These are phyloP conservation scores for Ormyrus thymus DNA, from an alignment of 2,888 invertebrate genomes.

Conservation along the genomic window DNA sequence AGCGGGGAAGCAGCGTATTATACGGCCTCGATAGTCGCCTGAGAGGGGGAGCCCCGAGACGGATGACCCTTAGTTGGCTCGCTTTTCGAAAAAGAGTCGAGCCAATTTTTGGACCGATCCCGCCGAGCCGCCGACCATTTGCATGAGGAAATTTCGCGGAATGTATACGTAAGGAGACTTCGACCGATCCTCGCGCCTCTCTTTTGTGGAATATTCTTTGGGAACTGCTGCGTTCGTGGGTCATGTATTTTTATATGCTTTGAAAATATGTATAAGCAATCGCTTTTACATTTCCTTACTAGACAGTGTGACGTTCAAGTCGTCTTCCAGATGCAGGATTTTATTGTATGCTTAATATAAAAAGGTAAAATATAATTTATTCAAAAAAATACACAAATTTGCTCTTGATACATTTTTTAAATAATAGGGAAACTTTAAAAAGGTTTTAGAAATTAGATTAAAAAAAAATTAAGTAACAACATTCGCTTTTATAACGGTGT, in stretches of 20 bases:
- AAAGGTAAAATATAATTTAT: too few species aligned
- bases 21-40: constrained; percentile 42
- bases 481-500: too few species aligned
- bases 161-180: not conserved
- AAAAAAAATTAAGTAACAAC: too few species aligned
- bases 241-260: constrained; percentile 33
- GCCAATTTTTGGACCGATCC: constrained; percentile 47
- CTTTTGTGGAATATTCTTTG: constrained; percentile 14
- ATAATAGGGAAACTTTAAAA: too few species aligned
- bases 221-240: constrained; percentile 2
- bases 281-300: not conserved
- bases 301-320: too few species aligned
- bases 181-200: not conserved
- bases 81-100: constrained; percentile 34
- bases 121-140: not conserved
- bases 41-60: constrained; percentile 31
- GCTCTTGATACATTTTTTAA: too few species aligned
- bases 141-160: constrained; percentile 32
- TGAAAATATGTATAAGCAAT: not conserved
- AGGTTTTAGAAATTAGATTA: too few species aligned
- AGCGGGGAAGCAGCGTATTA: constrained; percentile 27
- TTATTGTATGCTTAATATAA: too few species aligned
- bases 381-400: too few species aligned
- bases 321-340: too few species aligned
- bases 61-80: constrained; percentile 47